A percentile compares a stretch with the other conserved stretches of the same genome.
These are phyloP conservation scores for Synanthedon andrenaeformis DNA, from an alignment of 2,888 invertebrate species.

Conservation along the genomic window DNA sequence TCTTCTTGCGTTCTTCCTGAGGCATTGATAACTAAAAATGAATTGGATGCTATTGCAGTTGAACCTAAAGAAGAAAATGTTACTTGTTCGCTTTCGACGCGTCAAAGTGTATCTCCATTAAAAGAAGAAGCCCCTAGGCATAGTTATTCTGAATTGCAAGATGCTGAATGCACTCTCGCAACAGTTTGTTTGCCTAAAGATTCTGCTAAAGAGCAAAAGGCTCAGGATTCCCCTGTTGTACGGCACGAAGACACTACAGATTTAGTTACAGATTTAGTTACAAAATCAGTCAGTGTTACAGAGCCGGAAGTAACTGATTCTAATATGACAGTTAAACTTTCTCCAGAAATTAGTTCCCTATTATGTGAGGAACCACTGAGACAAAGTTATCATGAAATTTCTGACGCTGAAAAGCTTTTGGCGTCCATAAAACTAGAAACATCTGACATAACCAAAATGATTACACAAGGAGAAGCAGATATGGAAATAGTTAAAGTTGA, in stretches of 20 bases:
- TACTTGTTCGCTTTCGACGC: neutral
- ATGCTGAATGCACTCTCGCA: conserved; percentile 19
- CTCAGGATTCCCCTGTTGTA: neutral
- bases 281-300: neutral
- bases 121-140: conserved; percentile 8
- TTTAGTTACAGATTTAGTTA: neutral
- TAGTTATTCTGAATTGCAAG: conserved; percentile 13
- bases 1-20: neutral
- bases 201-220: neutral
- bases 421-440: conserved; percentile 5
- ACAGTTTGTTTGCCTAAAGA: neutral
- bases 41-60: neutral
- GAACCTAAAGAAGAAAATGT: neutral
- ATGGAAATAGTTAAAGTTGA: conserved; percentile 11
- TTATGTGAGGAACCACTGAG: conserved; percentile 5
- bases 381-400: conserved; percentile 14
- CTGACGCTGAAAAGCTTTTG: conserved; percentile 18
- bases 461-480: no score
- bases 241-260: neutral
- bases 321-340: neutral
- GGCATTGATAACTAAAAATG: neutral
- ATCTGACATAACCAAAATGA: neutral
- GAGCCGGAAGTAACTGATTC: neutral
- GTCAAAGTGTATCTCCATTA: conserved; percentile 3
- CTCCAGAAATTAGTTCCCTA: neutral